Evolutionary conservation across 2,888 invertebrate species (phyloP).

Genomic region (Thelaira solivaga): DNA sequence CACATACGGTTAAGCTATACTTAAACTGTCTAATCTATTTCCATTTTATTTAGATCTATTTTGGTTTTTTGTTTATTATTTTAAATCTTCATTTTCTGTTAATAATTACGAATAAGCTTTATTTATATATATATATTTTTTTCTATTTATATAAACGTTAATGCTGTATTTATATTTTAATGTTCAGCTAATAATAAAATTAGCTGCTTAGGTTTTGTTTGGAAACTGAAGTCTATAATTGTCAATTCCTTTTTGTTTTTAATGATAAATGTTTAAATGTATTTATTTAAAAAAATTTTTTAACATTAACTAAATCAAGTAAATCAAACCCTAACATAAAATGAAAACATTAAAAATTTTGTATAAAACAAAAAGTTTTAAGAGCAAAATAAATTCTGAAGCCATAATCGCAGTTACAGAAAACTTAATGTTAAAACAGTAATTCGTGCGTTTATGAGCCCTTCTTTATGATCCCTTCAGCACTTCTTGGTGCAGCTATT

Average conservation of each 20-base stretch:
- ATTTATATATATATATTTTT: too few species aligned
- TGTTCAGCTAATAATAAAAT: conserved; percentile 30
- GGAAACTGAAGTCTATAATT: conserved; percentile 60
- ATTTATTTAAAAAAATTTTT: not conserved
- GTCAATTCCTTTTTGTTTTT: conserved; percentile 63
- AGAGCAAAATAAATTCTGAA: too few species aligned
- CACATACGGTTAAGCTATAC: conserved; percentile 78
- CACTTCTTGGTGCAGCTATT: too few species aligned
- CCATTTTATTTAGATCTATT: conserved; percentile 19
- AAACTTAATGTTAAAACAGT: too few species aligned
- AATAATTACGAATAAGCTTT: conserved; percentile 50
- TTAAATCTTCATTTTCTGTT: too few species aligned
- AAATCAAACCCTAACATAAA: too few species aligned
- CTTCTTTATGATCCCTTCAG: too few species aligned
- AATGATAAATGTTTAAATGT: not conserved
- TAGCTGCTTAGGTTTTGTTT: conserved; percentile 11
- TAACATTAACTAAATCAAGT: too few species aligned
- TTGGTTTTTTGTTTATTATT: conserved; percentile 17
- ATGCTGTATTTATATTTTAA: conserved; percentile 9
- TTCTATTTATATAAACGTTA: conserved; percentile 24
- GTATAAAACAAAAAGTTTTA: too few species aligned
- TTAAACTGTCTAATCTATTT: conserved; percentile 59
- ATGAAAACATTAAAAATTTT: too few species aligned
- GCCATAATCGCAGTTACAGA: too few species aligned
- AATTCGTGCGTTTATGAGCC: too few species aligned